These are phyloP conservation scores for Cerastis leucographa DNA, from an alignment of 2,888 invertebrate genomes.

Conservation along the genomic window DNA sequence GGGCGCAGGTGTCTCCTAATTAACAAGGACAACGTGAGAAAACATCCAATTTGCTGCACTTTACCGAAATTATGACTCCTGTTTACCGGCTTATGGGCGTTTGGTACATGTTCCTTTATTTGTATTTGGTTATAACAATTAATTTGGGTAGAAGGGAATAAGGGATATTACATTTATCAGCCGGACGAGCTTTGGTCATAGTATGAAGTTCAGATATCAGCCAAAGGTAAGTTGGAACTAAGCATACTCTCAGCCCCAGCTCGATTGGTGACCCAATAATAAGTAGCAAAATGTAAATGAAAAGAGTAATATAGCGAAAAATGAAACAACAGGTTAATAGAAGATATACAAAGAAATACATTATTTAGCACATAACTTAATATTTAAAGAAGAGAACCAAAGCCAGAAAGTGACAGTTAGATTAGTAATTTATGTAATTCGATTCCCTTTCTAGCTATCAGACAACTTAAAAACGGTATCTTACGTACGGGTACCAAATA, in stretches of 20 bases:
- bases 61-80: conserved; percentile 60
- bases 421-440: too few species aligned
- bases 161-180: neutral
- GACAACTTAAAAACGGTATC: too few species aligned
- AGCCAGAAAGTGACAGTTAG: too few species aligned
- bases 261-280: too few species aligned
- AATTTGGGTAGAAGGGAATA: conserved; percentile 1
- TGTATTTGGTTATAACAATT: neutral
- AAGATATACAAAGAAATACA: too few species aligned
- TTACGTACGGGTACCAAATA: neutral
- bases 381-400: too few species aligned
- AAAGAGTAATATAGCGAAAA: too few species aligned
- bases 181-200: neutral
- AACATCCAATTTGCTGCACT: conserved; percentile 74
- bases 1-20: conserved; percentile 73
- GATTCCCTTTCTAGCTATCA: too few species aligned
- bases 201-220: neutral
- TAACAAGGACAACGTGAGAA: conserved; percentile 75
- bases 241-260: too few species aligned
- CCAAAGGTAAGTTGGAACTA: neutral
- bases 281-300: too few species aligned
- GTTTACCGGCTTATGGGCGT: conserved; percentile 27
- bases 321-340: too few species aligned
- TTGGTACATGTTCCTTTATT: conserved; percentile 34
- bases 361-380: too few species aligned